These are phyloP conservation scores for Creontiades dilutus DNA, from an alignment of 2,888 invertebrate species.

Conservation along the genomic window DNA sequence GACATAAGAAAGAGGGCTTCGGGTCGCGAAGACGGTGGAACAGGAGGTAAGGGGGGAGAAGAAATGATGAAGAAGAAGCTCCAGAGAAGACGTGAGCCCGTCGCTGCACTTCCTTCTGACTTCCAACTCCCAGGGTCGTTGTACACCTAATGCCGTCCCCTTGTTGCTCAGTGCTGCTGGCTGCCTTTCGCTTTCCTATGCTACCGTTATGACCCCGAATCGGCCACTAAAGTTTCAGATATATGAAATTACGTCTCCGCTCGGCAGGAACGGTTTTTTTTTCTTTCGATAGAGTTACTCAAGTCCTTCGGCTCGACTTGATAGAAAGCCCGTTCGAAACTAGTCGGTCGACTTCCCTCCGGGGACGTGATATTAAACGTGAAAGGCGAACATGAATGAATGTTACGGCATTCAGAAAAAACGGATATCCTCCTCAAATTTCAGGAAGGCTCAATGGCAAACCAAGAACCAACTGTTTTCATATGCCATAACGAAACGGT, in stretches of 20 bases:
- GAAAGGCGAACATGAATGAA: background rate
- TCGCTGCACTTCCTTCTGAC: conserved; percentile 35
- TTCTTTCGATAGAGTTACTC: background rate
- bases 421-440: background rate
- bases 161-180: conserved; percentile 2
- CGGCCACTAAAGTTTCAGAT: conserved; percentile 36
- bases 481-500: too few relatives aligned
- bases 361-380: background rate
- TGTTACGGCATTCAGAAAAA: conserved; percentile 4
- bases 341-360: conserved; percentile 6
- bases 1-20: conserved; percentile 57
- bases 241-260: conserved; percentile 45
- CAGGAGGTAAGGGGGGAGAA: background rate
- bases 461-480: too few relatives aligned
- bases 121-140: conserved; percentile 38
- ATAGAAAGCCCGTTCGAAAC: conserved; percentile 24
- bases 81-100: conserved; percentile 20
- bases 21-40: conserved; percentile 50
- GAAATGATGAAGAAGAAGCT: conserved; percentile 35
- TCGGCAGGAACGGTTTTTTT: conserved; percentile 9
- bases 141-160: conserved; percentile 52
- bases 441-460: background rate
- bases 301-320: conserved; percentile 13
- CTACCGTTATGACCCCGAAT: conserved; percentile 62
- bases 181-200: conserved; percentile 55